These are phyloP conservation scores for Drosophila nigrodunni DNA, from an alignment of 1,140 invertebrate species.

Conservation along the genomic window DNA sequence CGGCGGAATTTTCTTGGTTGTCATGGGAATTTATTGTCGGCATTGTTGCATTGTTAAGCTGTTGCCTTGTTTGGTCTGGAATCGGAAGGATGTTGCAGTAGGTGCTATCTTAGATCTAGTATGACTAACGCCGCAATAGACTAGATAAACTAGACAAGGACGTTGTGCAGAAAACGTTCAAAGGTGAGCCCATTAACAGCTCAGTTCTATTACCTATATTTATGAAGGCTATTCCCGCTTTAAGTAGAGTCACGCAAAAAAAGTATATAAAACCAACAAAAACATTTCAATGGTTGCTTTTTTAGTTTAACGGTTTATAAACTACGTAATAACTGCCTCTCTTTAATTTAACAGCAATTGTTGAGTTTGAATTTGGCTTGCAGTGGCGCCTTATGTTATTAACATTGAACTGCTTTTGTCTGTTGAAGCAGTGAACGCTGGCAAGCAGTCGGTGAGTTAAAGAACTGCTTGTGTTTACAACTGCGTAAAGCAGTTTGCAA, in stretches of 20 bases:
- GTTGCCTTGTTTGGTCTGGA: slow-evolving; percentile 59
- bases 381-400: slow-evolving; percentile 6
- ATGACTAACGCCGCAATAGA: background rate
- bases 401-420: background rate
- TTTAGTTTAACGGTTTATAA: background rate
- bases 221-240: background rate
- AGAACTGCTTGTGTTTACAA: background rate
- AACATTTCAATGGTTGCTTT: background rate
- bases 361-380: background rate
- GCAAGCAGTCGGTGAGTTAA: background rate
- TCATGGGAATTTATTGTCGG: slow-evolving; percentile 65
- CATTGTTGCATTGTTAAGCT: slow-evolving; percentile 70
- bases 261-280: background rate
- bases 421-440: background rate
- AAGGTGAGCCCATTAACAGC: background rate
- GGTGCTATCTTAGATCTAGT: background rate
- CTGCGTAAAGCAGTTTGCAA: background rate
- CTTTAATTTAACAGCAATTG: background rate
- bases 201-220: background rate
- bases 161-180: background rate
- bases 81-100: background rate
- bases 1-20: slow-evolving; percentile 71
- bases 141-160: background rate
- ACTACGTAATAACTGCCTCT: background rate
- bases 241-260: background rate